phyloP scores from a whole-genome alignment of 2,113 vertebrate species.

The Pluvianellus socialis region DNA sequence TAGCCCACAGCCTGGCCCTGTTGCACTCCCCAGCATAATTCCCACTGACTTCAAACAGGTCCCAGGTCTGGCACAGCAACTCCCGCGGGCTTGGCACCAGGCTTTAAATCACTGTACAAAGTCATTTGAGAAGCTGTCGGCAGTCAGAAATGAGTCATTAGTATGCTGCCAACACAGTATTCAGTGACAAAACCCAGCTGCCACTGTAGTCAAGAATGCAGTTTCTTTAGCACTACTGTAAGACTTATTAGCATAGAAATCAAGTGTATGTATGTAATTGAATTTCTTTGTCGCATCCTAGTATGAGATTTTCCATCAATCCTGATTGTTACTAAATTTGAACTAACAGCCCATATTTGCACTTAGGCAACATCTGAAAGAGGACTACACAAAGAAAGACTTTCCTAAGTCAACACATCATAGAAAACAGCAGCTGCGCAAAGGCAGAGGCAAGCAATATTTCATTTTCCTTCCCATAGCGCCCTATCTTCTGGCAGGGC shows the following conservation, averaged over 20 bases:
- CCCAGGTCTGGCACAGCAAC: neutral
- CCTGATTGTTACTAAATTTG: slow-evolving; percentile 67
- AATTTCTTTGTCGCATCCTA: slow-evolving; percentile 68
- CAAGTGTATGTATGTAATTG: slow-evolving; percentile 66
- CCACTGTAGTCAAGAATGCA: slow-evolving; percentile 57
- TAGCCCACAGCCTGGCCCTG: neutral
- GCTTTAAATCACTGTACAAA: slow-evolving; percentile 18
- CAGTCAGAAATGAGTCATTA: slow-evolving; percentile 69
- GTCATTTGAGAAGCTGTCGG: slow-evolving; percentile 54
- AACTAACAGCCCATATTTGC: slow-evolving; percentile 62
- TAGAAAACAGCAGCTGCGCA: slow-evolving; percentile 59
- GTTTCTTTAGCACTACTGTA: slow-evolving; percentile 60
- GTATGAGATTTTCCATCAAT: slow-evolving; percentile 63
- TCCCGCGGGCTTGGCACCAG: neutral
- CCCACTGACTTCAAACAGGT: neutral
- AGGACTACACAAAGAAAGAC: slow-evolving; percentile 56
- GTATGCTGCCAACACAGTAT: slow-evolving; percentile 68
- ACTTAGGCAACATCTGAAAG: slow-evolving; percentile 64
- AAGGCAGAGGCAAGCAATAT: slow-evolving; percentile 52
- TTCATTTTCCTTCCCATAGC: neutral
- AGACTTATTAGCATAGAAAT: slow-evolving; percentile 67
- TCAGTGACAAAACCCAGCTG: slow-evolving; percentile 69
- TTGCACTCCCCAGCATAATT: neutral
- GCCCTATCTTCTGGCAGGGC: slow-evolving; percentile 2
- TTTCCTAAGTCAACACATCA: slow-evolving; percentile 60